These are phyloP conservation scores for Protonemura montana DNA, from an alignment of 2,888 invertebrate genomes.

Conservation along the genomic window DNA sequence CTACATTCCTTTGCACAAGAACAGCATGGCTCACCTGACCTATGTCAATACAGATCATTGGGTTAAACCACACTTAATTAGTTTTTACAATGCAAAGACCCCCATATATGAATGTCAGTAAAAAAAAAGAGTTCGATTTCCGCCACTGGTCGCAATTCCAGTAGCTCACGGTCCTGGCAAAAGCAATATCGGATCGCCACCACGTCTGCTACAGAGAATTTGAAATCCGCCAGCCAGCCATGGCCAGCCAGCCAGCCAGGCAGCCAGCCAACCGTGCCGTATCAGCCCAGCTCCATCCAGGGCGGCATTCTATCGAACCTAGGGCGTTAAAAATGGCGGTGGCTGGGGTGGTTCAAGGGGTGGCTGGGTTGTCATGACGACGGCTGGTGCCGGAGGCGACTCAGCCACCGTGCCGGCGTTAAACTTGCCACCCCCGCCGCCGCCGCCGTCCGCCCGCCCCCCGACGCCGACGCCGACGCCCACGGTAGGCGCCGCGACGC, in stretches of 20 bases:
- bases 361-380: conserved; percentile 55
- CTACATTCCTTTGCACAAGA: too few species aligned
- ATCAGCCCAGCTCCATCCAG: too few species aligned
- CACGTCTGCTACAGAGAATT: background rate
- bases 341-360: conserved; percentile 39
- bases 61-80: too few species aligned
- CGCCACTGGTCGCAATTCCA: too few species aligned
- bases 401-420: conserved; percentile 63
- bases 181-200: too few species aligned
- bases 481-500: background rate
- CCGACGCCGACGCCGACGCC: conserved; percentile 29
- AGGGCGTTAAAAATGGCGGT: conserved; percentile 52
- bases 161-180: too few species aligned
- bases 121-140: too few species aligned
- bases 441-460: conserved; percentile 28
- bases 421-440: conserved; percentile 57
- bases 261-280: conserved; percentile 56
- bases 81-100: too few species aligned
- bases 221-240: background rate
- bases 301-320: conserved; percentile 57
- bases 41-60: too few species aligned
- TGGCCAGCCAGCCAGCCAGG: background rate
- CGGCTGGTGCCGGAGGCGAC: conserved; percentile 66
- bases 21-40: too few species aligned
- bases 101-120: too few species aligned